These are phyloP conservation scores for Diabrotica balteata DNA, from an alignment of 2,888 invertebrate species.

Conservation along the genomic window DNA sequence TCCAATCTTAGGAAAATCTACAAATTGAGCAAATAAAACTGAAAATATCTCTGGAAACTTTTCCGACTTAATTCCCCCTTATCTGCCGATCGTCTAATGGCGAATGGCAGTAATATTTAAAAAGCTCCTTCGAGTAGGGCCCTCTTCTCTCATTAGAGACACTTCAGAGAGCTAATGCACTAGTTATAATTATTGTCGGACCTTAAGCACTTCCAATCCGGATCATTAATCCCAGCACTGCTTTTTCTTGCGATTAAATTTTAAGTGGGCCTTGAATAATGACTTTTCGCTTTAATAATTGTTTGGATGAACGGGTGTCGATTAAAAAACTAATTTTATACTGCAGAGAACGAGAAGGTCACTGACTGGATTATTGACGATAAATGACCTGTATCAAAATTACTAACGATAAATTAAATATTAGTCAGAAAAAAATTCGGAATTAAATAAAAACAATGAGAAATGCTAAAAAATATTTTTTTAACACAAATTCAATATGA, in stretches of 20 bases:
- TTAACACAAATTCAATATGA: too few species aligned
- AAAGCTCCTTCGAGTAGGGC: slow-evolving; percentile 14
- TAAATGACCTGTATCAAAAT: too few species aligned
- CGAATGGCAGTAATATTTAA: slow-evolving; percentile 26
- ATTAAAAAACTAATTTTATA: neutral
- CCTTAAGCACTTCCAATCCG: slow-evolving; percentile 32
- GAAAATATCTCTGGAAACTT: slow-evolving; percentile 19
- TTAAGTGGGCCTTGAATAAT: slow-evolving; percentile 20
- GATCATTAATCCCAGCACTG: slow-evolving; percentile 34
- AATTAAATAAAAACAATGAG: too few species aligned
- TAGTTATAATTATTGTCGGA: slow-evolving; percentile 34
- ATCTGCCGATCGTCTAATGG: slow-evolving; percentile 24
- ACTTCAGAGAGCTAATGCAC: slow-evolving; percentile 34
- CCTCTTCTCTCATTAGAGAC: slow-evolving; percentile 32
- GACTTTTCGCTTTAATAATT: slow-evolving; percentile 5
- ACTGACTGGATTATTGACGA: neutral
- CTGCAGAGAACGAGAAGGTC: neutral
- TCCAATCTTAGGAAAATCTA: slow-evolving; percentile 8
- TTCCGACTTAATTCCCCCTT: slow-evolving; percentile 15
- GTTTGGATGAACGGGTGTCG: slow-evolving; percentile 3
- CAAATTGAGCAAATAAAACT: slow-evolving; percentile 18
- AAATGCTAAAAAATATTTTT: too few species aligned
- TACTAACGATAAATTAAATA: too few species aligned
- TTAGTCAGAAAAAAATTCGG: too few species aligned
- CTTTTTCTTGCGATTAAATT: slow-evolving; percentile 30